Evolutionary conservation across 2,113 vertebrate species (phyloP).

Genomic region (Antechinus flavipes): DNA sequence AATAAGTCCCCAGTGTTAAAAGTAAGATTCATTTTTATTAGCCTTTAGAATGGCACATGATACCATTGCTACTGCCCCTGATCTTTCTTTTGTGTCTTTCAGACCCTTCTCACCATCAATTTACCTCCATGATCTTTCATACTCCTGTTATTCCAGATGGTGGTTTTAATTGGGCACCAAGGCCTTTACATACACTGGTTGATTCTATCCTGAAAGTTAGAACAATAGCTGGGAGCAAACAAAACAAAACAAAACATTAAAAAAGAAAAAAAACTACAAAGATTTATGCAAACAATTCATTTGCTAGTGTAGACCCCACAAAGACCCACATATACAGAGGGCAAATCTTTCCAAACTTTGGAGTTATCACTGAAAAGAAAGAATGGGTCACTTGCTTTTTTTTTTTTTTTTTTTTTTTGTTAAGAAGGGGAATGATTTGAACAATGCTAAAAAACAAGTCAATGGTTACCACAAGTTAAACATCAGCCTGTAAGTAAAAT

Average conservation of each 20-base stretch:
- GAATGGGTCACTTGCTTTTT: no score
- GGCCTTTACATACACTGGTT: neutral
- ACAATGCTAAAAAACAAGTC: neutral
- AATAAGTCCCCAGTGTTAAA: neutral
- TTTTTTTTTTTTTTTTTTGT: no score
- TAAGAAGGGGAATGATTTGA: neutral
- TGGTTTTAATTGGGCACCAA: neutral
- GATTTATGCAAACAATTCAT: neutral
- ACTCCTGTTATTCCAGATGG: neutral
- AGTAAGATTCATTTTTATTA: neutral
- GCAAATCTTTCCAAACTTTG: neutral
- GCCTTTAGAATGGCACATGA: neutral
- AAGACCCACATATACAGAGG: neutral
- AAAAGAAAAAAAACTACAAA: neutral
- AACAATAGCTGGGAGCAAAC: slow-evolving; percentile 24
- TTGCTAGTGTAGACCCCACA: neutral
- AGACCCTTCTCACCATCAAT: neutral
- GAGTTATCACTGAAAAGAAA: neutral
- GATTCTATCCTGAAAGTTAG: neutral
- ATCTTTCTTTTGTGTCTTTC: neutral
- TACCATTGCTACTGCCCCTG: neutral
- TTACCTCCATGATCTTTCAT: neutral
- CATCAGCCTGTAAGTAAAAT: neutral
- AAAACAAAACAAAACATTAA: neutral
- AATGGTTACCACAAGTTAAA: slow-evolving; percentile 1